Base-by-base conservation (phyloP, 1,140 invertebrate species). In the Habropoda laboriosa region DNA sequence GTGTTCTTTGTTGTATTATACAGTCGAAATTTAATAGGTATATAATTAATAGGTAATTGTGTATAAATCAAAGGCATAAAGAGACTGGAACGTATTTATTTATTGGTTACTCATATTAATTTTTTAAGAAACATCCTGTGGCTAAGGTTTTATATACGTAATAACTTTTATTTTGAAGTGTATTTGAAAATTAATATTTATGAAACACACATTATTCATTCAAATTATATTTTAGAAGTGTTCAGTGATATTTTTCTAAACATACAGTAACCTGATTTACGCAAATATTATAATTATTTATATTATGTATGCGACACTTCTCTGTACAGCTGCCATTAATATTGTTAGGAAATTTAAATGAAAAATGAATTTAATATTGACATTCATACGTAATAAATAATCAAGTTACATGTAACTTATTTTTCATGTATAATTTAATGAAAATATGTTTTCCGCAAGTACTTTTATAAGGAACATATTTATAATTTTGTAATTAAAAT, bases 1-100 rank as follows among this genome's bases (percentile, higher is more conserved):
- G 74, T 83, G 85, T 80, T 85, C 85, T 82, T 81, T 87, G 72
- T 84, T 87, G 66, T 85, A 83, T 83, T 79, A 88, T 77, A 83
- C 66, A 79, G 53, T 78, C 73, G 58, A 86, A 75, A 75, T 86
- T 84, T 71, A 66, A 87, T 87, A 85, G 82, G 63, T 81, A 82
- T 79, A 83, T 75, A 86, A 68, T 55, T 51, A 68, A 71, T 81
- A 81, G 57, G 47, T 79, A 82, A 89, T 88, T 87, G 84, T 58
- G 66, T 79, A 90, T 81, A 81, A 89, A 90, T 85, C 84, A 83
- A 86, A 90, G 64, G 47, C 71, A 24, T 77, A 80, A 87, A 68
- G 82, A 89, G 78, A 87, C 85, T 84, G 85, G 86, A 82, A 82
- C 12, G 53, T 71, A 35, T 78, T 80, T 75, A 45, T 68, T 68